These are phyloP conservation scores for Trididemnum clinides DNA, from an alignment of 23 tunicate genomes.

Conservation along the genomic window DNA sequence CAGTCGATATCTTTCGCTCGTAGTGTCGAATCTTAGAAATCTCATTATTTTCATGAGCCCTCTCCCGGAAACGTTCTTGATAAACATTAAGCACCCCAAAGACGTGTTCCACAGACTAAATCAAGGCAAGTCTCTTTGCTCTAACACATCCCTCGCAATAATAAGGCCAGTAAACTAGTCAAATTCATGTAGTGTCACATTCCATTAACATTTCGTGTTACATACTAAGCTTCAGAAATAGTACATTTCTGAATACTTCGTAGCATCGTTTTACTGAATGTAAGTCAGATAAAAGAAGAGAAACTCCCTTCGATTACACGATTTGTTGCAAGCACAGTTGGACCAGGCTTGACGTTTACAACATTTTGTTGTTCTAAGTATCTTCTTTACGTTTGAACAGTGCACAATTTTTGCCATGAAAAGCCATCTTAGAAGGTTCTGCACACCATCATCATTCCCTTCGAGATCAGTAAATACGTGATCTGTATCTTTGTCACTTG, in stretches of 20 bases:
- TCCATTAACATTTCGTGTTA: constrained; percentile 1
- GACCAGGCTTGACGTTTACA: constrained; percentile 18
- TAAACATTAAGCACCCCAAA: background rate
- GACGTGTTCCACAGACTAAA: constrained; percentile 21
- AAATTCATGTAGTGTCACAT: constrained; percentile 2
- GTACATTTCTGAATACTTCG: background rate
- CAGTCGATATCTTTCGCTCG: background rate
- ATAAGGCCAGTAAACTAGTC: too few relatives aligned
- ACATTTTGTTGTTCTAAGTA: constrained; percentile 8
- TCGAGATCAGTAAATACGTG: background rate
- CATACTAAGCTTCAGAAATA: constrained; percentile 9
- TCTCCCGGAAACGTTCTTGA: background rate
- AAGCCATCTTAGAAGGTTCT: constrained; percentile 7
- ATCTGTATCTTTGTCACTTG: constrained; percentile 4
- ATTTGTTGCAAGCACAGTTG: background rate
- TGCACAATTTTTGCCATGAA: background rate
- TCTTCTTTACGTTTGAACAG: background rate
- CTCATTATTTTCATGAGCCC: constrained; percentile 11
- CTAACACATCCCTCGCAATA: constrained; percentile 11
- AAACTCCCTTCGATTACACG: constrained; percentile 2
- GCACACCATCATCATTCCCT: constrained; percentile 2
- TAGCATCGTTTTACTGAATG: background rate
- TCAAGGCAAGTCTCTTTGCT: constrained; percentile 11
- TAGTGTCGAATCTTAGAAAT: constrained; percentile 9
- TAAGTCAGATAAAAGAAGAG: background rate